Percentiles rank a stretch among this genome's conserved stretches.
Conservation (phyloP, 2,113 vertebrate species). For the Callipepla californica region DNA sequence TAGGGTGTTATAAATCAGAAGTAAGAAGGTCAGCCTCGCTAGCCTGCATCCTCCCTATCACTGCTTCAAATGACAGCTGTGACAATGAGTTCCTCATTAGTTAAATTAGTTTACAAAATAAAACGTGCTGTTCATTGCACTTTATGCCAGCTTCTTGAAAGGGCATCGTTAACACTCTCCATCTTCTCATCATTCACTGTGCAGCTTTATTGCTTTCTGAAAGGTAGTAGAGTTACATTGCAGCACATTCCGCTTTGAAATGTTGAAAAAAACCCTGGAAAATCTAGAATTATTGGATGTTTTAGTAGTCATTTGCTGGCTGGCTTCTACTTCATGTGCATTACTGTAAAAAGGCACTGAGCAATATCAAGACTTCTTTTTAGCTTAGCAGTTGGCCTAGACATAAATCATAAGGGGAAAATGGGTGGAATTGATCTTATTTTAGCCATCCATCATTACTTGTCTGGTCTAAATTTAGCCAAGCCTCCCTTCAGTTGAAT, state of each 20-base stretch:
- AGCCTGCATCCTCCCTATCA: not conserved
- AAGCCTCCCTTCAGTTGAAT: not conserved
- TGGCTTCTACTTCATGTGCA: slow-evolving; percentile 7
- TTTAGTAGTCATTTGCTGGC: slow-evolving; percentile 3
- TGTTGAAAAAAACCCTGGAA: not conserved
- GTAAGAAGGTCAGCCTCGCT: not conserved
- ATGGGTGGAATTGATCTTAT: not conserved
- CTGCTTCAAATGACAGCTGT: not conserved
- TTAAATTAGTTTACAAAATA: slow-evolving; percentile 17
- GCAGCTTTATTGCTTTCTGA: slow-evolving; percentile 4
- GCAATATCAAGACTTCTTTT: not conserved
- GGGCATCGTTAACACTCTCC: not conserved
- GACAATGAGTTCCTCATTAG: not conserved
- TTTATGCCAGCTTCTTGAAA: slow-evolving; percentile 15
- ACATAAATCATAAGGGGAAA: slow-evolving; percentile 6
- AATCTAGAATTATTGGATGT: not conserved
- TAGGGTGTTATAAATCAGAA: not conserved
- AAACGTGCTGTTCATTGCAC: not conserved
- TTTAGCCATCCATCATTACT: not conserved
- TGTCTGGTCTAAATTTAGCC: not conserved
- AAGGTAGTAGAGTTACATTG: not conserved
- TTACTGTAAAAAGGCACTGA: slow-evolving; percentile 5
- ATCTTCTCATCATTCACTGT: not conserved
- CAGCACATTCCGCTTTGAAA: slow-evolving; percentile 26
- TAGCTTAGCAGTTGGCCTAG: slow-evolving; percentile 1